phyloP scores from a whole-genome alignment of 2,113 vertebrate species.

The Origma solitaria region DNA sequence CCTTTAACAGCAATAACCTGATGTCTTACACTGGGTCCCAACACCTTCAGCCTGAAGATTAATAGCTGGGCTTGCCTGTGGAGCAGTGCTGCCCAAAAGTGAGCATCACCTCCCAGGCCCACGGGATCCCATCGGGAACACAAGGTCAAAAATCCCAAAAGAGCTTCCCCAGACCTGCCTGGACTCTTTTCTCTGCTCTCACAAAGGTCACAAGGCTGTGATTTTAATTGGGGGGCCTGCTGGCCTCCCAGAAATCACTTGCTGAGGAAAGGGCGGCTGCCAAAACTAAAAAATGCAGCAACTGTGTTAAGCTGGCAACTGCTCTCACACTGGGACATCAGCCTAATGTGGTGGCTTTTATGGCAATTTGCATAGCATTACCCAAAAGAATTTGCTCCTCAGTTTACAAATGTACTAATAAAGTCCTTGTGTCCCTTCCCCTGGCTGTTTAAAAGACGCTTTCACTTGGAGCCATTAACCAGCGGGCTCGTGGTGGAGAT shows the following conservation, averaged over 20 bases:
- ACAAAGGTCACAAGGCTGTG: neutral
- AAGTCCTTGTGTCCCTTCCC: neutral
- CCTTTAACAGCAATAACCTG: slow-evolving; percentile 11
- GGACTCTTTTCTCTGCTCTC: neutral
- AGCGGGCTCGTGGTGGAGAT: neutral
- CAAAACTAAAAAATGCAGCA: slow-evolving; percentile 9
- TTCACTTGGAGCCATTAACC: slow-evolving; percentile 3
- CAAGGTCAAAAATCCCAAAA: neutral
- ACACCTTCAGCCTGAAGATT: neutral
- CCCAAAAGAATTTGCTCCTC: slow-evolving; percentile 30
- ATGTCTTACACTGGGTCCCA: neutral
- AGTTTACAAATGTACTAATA: neutral
- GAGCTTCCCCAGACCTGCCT: fast-evolving
- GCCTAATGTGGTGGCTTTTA: slow-evolving; percentile 27
- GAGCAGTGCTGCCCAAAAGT: neutral
- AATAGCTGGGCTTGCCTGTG: neutral
- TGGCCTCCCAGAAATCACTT: neutral
- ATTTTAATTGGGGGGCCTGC: neutral
- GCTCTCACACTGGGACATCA: neutral
- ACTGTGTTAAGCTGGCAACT: slow-evolving; percentile 20
- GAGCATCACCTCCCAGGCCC: neutral
- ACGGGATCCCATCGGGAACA: fast-evolving
- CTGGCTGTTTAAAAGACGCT: neutral
- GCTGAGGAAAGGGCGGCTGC: neutral
- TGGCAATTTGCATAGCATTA: slow-evolving; percentile 29